phyloP scores from a whole-genome alignment of 2,888 invertebrate genomes.

The Cordilura impudica region DNA sequence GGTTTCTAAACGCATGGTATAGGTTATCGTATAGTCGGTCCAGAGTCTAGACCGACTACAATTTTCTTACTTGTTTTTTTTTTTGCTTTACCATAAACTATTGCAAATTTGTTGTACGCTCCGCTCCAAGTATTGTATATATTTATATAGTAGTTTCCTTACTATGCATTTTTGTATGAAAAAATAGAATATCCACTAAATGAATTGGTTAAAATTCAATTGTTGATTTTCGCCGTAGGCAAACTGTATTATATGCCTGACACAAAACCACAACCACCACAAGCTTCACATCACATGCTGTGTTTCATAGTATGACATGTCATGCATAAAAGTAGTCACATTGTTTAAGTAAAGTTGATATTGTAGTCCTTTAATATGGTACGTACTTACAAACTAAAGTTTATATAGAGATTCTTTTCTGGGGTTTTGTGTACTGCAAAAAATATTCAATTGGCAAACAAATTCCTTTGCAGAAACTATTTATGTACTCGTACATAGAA shows the following conservation, averaged over 20 bases:
- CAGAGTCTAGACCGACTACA: too few relatives aligned
- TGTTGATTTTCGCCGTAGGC: slow-evolving; percentile 47
- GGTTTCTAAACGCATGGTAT: too few relatives aligned
- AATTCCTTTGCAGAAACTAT: slow-evolving; percentile 27
- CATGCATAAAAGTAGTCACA: slow-evolving; percentile 14
- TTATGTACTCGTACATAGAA: neutral
- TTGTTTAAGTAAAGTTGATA: slow-evolving; percentile 39
- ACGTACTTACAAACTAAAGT: slow-evolving; percentile 40
- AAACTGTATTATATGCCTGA: slow-evolving; percentile 28
- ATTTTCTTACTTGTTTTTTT: neutral
- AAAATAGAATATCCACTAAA: slow-evolving; percentile 31
- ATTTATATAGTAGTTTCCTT: neutral
- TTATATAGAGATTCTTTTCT: slow-evolving; percentile 12
- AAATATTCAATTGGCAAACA: slow-evolving; percentile 23
- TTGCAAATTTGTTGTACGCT: neutral
- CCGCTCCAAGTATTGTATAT: neutral
- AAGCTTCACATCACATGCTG: neutral
- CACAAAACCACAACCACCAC: neutral
- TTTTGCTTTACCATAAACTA: neutral
- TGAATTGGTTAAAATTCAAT: slow-evolving; percentile 44
- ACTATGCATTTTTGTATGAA: slow-evolving; percentile 7
- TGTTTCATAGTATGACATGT: neutral
- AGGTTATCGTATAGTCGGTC: too few relatives aligned
- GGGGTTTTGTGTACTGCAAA: neutral
- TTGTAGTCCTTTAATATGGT: slow-evolving; percentile 32